A percentile compares a stretch with the other conserved stretches of the same genome.
Conservation (phyloP, 2,113 vertebrate species). For the Pseudorectes ferrugineus region DNA sequence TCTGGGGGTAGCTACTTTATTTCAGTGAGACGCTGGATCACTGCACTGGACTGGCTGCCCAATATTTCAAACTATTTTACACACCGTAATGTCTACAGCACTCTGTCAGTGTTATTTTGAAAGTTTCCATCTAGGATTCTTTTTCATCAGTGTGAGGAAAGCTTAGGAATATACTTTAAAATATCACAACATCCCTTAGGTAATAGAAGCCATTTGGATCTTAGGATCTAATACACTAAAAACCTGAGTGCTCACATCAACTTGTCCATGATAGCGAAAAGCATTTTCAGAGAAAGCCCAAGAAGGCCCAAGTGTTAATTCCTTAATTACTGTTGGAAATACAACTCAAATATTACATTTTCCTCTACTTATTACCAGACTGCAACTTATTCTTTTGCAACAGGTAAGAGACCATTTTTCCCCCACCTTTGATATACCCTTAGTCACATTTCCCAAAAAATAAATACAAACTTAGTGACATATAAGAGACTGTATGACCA, state of each 20-base stretch:
- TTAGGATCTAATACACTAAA: background rate
- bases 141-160: background rate
- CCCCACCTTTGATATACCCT: accelerated
- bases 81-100: background rate
- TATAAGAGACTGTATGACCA: background rate
- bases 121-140: background rate
- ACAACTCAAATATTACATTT: background rate
- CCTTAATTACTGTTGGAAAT: background rate
- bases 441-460: background rate
- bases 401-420: background rate
- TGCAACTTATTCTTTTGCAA: background rate
- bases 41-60: background rate
- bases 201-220: background rate
- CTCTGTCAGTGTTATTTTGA: background rate
- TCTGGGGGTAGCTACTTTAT: background rate
- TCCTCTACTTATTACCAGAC: background rate
- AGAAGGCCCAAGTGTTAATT: background rate
- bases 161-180: background rate
- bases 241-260: background rate
- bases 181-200: background rate
- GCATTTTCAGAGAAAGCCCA: background rate
- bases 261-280: accelerated
- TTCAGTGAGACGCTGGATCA: background rate
- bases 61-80: background rate
- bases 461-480: background rate